Evolutionary conservation across 2,113 vertebrate species (phyloP).

Genomic region (Alexandromys fortis): DNA sequence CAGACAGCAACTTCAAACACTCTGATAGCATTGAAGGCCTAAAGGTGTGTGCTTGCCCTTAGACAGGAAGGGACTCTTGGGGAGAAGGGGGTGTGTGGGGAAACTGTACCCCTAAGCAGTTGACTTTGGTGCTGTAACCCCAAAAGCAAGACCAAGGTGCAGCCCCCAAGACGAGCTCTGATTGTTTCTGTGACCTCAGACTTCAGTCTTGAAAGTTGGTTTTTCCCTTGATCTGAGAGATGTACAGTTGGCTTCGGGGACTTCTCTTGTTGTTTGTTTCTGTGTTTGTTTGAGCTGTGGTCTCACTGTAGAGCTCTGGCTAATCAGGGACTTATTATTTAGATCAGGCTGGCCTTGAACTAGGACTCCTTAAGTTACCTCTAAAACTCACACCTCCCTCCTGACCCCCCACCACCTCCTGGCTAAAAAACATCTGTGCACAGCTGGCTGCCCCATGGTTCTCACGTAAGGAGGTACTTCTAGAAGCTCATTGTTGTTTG

Average conservation of each 20-base stretch:
- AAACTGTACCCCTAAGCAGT: neutral
- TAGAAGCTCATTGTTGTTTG: neutral
- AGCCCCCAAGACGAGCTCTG: neutral
- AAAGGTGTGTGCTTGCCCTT: neutral
- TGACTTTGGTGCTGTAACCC: neutral
- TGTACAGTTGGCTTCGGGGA: neutral
- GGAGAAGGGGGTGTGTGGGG: neutral
- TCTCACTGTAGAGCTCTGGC: neutral
- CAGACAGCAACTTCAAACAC: conserved; percentile 15
- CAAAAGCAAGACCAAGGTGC: neutral
- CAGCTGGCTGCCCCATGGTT: neutral
- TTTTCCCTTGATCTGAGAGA: neutral
- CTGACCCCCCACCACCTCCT: neutral
- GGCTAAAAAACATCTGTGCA: neutral
- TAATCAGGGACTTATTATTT: neutral
- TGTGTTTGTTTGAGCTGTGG: neutral
- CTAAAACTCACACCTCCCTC: neutral
- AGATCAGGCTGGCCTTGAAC: neutral
- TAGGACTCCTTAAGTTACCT: neutral
- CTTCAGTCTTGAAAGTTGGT: neutral
- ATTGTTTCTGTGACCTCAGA: neutral
- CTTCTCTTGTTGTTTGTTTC: neutral
- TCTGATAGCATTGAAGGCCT: neutral
- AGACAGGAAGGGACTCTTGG: neutral
- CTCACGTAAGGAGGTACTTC: neutral